Evolutionary conservation across 2,888 invertebrate genomes (phyloP).

Genomic region (Linyphia triangularis): DNA sequence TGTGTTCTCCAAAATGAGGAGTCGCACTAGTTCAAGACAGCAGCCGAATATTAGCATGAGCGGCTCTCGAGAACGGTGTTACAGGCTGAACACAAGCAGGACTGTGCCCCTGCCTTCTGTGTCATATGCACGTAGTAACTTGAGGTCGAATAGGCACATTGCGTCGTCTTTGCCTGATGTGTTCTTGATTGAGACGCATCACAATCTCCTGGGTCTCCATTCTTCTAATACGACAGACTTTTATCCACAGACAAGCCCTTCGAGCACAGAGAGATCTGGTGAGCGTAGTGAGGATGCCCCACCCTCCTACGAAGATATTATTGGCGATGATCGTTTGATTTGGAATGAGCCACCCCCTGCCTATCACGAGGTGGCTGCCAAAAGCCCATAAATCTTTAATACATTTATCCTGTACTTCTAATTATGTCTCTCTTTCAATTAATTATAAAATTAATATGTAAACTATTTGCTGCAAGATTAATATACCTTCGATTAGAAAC

Average conservation of each 20-base stretch:
- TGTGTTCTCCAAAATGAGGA: constrained; percentile 56
- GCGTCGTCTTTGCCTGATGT: constrained; percentile 68
- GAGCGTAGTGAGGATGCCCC: constrained; percentile 64
- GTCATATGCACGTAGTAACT: constrained; percentile 54
- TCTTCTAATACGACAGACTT: constrained; percentile 70
- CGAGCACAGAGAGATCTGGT: constrained; percentile 43
- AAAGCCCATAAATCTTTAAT: constrained; percentile 47
- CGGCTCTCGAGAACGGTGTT: constrained; percentile 44
- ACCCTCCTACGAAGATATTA: constrained; percentile 70
- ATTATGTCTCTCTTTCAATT: background rate
- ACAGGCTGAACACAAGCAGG: constrained; percentile 59
- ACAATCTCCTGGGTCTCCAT: constrained; percentile 55
- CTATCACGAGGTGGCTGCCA: constrained; percentile 66
- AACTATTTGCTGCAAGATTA: too few species aligned
- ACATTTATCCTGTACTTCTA: background rate
- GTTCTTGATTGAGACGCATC: constrained; percentile 70
- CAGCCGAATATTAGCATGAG: constrained; percentile 40
- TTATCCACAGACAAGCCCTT: constrained; percentile 47
- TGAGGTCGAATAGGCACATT: constrained; percentile 48
- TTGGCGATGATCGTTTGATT: constrained; percentile 57
- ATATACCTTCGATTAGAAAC: too few species aligned
- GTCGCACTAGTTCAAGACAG: constrained; percentile 51
- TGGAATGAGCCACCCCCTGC: constrained; percentile 73
- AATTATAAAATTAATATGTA: too few species aligned
- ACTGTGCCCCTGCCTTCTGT: constrained; percentile 68